phyloP scores from a whole-genome alignment of 2,113 vertebrate species.

The Aleadryas rufinucha region DNA sequence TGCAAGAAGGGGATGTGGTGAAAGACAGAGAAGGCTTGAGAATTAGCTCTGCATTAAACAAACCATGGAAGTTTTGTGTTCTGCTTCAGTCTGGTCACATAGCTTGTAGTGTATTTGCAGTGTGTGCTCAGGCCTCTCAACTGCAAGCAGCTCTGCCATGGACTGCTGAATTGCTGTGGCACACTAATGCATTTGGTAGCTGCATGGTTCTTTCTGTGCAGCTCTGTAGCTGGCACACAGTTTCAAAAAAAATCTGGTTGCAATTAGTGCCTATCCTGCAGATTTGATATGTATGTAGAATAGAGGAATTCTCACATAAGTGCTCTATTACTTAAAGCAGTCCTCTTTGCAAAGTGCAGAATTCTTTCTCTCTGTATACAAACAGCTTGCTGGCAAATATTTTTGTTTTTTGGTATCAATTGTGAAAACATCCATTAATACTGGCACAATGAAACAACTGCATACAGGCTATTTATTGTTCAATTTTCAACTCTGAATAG shows the following conservation, averaged over 20 bases:
- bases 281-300: background rate
- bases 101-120: background rate
- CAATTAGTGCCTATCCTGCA: background rate
- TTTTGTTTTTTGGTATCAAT: background rate
- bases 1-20: background rate
- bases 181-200: background rate
- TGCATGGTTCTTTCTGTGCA: background rate
- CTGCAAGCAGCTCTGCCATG: background rate
- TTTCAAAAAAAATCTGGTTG: background rate
- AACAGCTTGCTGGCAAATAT: background rate
- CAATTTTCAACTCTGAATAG: background rate
- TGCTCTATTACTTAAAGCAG: background rate
- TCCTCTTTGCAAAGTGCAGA: background rate
- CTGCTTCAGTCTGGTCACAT: background rate
- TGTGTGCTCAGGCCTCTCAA: background rate
- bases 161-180: background rate
- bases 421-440: background rate
- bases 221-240: background rate
- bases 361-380: background rate
- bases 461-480: background rate
- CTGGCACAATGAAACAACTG: background rate
- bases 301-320: background rate
- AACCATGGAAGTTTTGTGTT: fast-evolving
- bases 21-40: background rate
- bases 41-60: background rate